phyloP scores from a whole-genome alignment of 2,888 invertebrate species.

The Agapetus fuscipes region DNA sequence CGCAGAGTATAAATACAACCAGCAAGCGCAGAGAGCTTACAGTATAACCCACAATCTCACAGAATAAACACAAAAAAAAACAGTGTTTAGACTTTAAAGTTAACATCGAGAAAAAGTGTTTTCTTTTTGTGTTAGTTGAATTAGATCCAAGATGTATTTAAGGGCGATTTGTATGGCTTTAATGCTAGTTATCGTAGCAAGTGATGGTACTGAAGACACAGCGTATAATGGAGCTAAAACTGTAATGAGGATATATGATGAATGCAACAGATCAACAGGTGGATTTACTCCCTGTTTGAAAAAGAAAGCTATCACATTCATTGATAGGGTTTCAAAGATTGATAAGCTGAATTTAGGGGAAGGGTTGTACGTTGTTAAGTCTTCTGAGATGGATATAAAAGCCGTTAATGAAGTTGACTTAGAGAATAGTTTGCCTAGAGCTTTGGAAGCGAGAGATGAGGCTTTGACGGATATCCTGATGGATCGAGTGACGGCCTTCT shows the following conservation, averaged over 20 bases:
- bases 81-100: too few species aligned
- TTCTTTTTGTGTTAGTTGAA: too few species aligned
- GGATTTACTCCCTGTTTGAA: slow-evolving; percentile 68
- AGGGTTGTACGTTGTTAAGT: slow-evolving; percentile 57
- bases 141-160: slow-evolving; percentile 20
- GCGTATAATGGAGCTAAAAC: slow-evolving; percentile 54
- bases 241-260: slow-evolving; percentile 64
- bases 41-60: too few species aligned
- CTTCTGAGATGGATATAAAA: slow-evolving; percentile 35
- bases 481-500: slow-evolving; percentile 59
- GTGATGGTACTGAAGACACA: slow-evolving; percentile 26
- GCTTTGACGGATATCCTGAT: slow-evolving; percentile 59
- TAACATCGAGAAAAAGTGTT: too few species aligned
- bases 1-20: too few species aligned
- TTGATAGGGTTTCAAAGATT: slow-evolving; percentile 65
- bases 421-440: slow-evolving; percentile 58
- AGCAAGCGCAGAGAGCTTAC: too few species aligned
- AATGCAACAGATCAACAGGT: slow-evolving; percentile 57
- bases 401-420: slow-evolving; percentile 57
- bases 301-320: slow-evolving; percentile 70
- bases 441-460: slow-evolving; percentile 55
- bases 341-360: slow-evolving; percentile 53
- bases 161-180: slow-evolving; percentile 29
- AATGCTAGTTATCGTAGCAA: slow-evolving; percentile 24
- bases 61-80: too few species aligned